Base-by-base conservation (phyloP, 2,888 invertebrate species). In the Hirtodrosophila trivittata region DNA sequence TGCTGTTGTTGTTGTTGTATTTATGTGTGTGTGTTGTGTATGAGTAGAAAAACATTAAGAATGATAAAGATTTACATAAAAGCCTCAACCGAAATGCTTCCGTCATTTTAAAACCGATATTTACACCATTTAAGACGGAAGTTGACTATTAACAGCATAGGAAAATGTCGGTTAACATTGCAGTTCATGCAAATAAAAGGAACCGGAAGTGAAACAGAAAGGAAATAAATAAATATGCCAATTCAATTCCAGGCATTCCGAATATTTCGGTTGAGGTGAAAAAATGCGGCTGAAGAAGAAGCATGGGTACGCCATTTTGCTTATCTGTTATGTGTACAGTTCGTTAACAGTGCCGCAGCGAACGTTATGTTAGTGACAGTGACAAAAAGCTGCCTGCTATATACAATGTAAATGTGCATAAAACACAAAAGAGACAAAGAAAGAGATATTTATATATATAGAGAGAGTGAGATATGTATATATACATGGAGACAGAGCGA, bases 291-390 rank as follows among this genome's bases (percentile, higher is more conserved):
- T 28, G 2, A 9, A 28, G 28, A 28, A 28, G 5, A 2, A 21
- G 18, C 25, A 25, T 32, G 8, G 10, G 18, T 4, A 4, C 45
- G 28, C 6, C n/a, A 35, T 8, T 4, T 1, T 28, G 30, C n/a
- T n/a, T 28, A 12, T 45, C 52, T 41, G 47, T 38, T 56, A 54
- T 10, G 35, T 54, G 33, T 54, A 72, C 64, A 59, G 60, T 55
- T 50, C 58, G 66, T 56, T 60, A 45, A 60, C 66, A 67, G 67
- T 47, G 45, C 18, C 12, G 30, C 45, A 12, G 28, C 41, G 50
- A 18, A 41, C 39, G 28, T 57, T 57, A 60, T 77, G 73, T 83
- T 78, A 78, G 84, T 83, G 41, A 81, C 64, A 78, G 50, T 60
- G 59, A 59, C 63, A 54, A 41, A 18, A 74, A 16, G 63, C 74